Evolutionary conservation across 2,113 vertebrate species (phyloP).

Genomic region (Mobula birostris): DNA sequence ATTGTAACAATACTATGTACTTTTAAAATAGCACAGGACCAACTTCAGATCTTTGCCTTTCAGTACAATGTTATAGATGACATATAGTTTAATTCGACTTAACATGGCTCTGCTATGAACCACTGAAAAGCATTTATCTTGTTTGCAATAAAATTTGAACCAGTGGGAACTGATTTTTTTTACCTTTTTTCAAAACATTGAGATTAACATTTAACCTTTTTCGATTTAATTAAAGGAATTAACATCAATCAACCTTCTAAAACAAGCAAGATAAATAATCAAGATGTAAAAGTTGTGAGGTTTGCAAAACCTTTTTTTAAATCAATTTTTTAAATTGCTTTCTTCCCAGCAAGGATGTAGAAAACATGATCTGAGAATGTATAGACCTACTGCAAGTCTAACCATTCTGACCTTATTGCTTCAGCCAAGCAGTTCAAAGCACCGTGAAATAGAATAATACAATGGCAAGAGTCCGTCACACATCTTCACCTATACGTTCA

Average conservation of each 20-base stretch:
- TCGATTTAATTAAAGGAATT: background rate
- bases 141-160: conserved; percentile 19
- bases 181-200: background rate
- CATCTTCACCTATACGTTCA: background rate
- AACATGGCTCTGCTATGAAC: conserved; percentile 31
- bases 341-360: no score
- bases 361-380: background rate
- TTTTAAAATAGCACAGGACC: conserved; percentile 25
- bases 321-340: background rate
- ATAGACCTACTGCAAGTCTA: background rate
- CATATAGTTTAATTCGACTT: conserved; percentile 36
- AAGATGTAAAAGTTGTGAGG: background rate
- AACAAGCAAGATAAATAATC: background rate
- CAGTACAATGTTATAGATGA: conserved; percentile 29
- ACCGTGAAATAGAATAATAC: background rate
- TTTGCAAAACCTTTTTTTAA: background rate
- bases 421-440: background rate
- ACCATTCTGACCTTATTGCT: background rate
- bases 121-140: conserved; percentile 8
- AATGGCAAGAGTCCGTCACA: background rate
- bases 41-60: conserved; percentile 23
- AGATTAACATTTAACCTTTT: background rate
- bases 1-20: conserved; percentile 20
- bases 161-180: background rate
- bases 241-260: background rate